Evolutionary conservation across 1,140 invertebrate species (phyloP).

Genomic region (Daktulosphaira vitifoliae): DNA sequence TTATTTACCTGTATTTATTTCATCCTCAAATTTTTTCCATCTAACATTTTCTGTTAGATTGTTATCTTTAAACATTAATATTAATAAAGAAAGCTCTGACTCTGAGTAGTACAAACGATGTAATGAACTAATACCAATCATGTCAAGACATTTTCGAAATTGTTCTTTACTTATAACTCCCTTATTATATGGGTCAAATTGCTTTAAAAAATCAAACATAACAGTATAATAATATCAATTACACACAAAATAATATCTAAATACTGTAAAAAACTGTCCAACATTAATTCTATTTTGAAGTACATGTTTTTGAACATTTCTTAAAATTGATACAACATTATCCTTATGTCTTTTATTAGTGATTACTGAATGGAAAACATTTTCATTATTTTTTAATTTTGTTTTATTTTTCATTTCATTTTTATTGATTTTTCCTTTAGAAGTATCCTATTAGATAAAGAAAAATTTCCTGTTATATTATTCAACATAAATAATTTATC

Average conservation of each 20-base stretch:
- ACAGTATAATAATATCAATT: background rate
- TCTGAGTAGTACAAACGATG: background rate
- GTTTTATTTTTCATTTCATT: background rate
- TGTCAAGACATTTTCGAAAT: background rate
- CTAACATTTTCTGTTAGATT: background rate
- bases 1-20: background rate
- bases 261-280: background rate
- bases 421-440: no score
- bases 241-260: background rate
- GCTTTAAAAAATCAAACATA: background rate
- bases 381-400: background rate
- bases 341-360: background rate
- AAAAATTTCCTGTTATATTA: no score
- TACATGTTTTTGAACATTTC: background rate
- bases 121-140: background rate
- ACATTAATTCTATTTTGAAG: background rate
- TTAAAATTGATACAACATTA: background rate
- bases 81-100: background rate
- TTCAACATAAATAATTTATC: no score
- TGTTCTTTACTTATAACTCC: background rate
- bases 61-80: constrained; percentile 1
- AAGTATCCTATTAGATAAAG: no score
- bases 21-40: background rate
- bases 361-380: background rate
- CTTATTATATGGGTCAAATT: background rate